Evolutionary conservation across 2,113 vertebrate genomes (phyloP).

Genomic region (Callopanchax toddi): DNA sequence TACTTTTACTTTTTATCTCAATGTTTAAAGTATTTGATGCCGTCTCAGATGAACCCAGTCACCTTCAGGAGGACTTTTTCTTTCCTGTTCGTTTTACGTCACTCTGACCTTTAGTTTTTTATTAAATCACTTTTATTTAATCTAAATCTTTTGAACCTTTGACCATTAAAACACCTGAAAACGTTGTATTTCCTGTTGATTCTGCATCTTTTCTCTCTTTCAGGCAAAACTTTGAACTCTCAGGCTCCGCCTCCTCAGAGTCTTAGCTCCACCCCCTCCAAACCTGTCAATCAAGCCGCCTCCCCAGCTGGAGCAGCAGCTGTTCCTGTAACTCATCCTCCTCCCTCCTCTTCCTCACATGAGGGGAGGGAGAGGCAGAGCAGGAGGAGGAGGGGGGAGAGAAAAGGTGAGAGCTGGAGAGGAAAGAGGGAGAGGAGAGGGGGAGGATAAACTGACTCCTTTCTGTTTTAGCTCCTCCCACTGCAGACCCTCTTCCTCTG

Average conservation of each 20-base stretch:
- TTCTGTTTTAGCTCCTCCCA: conserved; percentile 16
- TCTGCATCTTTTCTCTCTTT: neutral
- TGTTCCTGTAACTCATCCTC: neutral
- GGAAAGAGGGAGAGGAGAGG: neutral
- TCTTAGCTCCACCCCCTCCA: conserved; percentile 9
- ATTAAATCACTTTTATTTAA: too few relatives aligned
- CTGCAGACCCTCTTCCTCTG: conserved; percentile 20
- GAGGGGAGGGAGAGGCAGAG: conserved; percentile 24
- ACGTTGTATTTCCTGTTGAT: neutral
- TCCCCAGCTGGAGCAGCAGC: conserved; percentile 19
- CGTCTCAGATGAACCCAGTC: too few relatives aligned
- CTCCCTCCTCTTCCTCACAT: conserved; percentile 6
- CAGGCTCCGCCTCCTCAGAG: conserved; percentile 13
- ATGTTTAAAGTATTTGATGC: too few relatives aligned
- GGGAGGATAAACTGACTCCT: neutral
- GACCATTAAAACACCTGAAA: too few relatives aligned
- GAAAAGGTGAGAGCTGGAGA: conserved; percentile 23
- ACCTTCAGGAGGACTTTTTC: too few relatives aligned
- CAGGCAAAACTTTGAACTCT: conserved; percentile 48
- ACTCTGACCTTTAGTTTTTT: too few relatives aligned
- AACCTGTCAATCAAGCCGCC: neutral
- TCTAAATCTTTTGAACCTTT: too few relatives aligned
- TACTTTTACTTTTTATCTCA: too few relatives aligned
- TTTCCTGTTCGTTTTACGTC: too few relatives aligned
- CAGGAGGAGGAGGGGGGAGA: conserved; percentile 46